Base-by-base conservation (phyloP, 2,797 vertebrate species). In the Gambelia wislizenii region DNA sequence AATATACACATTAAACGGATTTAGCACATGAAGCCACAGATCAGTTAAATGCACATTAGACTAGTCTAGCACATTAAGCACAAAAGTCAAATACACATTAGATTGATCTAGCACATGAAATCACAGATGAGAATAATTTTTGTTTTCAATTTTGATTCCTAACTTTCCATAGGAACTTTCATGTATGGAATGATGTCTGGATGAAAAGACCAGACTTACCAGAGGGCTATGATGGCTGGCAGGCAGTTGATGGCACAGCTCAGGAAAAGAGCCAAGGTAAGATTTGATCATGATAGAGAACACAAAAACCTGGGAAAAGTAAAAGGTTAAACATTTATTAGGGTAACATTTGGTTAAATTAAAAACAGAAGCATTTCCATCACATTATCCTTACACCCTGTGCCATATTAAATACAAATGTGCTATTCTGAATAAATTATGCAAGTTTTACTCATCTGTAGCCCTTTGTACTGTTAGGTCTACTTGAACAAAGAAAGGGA, bases 141-240 rank as follows among this genome's bases (percentile, higher is more conserved):
- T 82, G 22, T 16, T 72, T 61, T 33, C 52, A 54, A 88, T 89
- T 90, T 89, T 92, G 64, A 80, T 84, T 86, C 5, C 67, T 70
- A n/a, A 83, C 76, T 20, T 74, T 7, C n/a, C 0, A 0, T 90
- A 97, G 96, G 97, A 97, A 97, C 87, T 97, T 96, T 92, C 97
- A 97, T 0, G 93, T 97, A 61, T 97, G 96, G 97, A 96, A 96
- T 0, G 97, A 97, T 0, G 96, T 59, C 30, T 97, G 97, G 97
- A 97, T 97, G 96, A 96, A 91, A 91, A 84, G 95, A 49, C 14
- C 0, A 0, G 96, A 97, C 39, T 74, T 97, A 27, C 96, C 96
- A 0, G 0, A 67, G 0, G 96, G 95, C 2, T 93, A 94, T 70
- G 82, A 93, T 0, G 96, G 96, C 49, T 97, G 97, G 96, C 97